Conservation (phyloP, 2,888 invertebrate species). For the Caenorhabditis panamensis region DNA sequence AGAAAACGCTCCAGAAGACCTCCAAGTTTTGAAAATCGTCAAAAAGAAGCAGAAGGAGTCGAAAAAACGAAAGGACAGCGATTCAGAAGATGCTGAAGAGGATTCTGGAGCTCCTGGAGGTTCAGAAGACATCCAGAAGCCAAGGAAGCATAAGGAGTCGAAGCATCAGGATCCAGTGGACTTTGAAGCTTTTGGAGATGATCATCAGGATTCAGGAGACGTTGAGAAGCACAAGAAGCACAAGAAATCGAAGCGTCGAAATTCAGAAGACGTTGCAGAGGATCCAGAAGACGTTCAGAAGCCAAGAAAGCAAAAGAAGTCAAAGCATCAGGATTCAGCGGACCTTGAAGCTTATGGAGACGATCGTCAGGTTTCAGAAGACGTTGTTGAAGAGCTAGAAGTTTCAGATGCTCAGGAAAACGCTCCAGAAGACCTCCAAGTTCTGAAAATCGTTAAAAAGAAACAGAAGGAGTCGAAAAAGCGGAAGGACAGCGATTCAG, state of each 20-base stretch:
- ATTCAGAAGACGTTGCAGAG: conserved; percentile 4
- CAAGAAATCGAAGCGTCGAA: background rate
- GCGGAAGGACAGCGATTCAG: too few species aligned
- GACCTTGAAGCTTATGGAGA: too few species aligned
- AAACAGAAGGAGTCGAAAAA: too few species aligned
- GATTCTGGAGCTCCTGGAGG: background rate
- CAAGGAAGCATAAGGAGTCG: background rate
- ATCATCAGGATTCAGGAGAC: too few species aligned
- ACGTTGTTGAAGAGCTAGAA: background rate
- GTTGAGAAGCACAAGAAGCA: conserved; percentile 3
- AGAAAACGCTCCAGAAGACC: background rate
- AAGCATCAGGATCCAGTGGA: background rate
- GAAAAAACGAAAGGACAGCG: background rate
- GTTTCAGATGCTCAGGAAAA: background rate
- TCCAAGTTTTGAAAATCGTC: too few species aligned
- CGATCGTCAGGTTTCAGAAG: conserved; percentile 11
- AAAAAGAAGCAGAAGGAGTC: background rate
- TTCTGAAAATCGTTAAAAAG: background rate
- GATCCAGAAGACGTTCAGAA: background rate
- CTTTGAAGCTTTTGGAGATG: too few species aligned
- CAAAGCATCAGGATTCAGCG: background rate
- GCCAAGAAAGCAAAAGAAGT: conserved; percentile 3
- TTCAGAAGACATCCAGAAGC: background rate
- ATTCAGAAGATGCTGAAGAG: background rate
- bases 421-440: conserved; percentile 3